Evolutionary conservation across 2,113 vertebrate genomes (phyloP), one percentile per base, ranked within the genome.

Genomic region (Ictalurus punctatus): DNA sequence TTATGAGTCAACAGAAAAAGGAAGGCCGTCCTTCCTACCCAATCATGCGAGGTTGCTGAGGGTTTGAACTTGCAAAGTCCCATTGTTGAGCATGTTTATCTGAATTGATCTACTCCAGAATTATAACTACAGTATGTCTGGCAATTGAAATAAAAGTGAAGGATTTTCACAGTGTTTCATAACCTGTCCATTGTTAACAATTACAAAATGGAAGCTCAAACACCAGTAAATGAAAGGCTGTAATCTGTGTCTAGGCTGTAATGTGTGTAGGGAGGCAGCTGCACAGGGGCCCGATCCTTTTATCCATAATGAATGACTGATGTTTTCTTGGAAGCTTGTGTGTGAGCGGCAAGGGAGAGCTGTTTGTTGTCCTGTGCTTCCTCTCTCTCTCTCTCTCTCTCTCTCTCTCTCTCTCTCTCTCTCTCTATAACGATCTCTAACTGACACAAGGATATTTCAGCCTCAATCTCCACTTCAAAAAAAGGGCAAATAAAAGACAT

Each of bases 221-320:
- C 52, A 56, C n/a, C 54, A 86, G 19, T 86, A n/a, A 73, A 85
- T 56, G 84, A 86, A 85, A 58, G 48, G 67, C 54, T 86, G 30
- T 86, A 71, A 85, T 80, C 78, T 58, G 67, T 37, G 54, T 86
- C 67, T 74, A 44, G 73, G 27, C 78, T 76, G 87, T 76, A 40
- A 48, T 83, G 58, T 40, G 61, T 30, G 61, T 27, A 74, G 44
- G 44, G 84, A 58, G 10, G 69, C 84, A 86, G 90, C 84, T 88
- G 84, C 71, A 84, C 61, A 80, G 74, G 34, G 76, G 61, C 52
- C 65, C 37, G 1, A 34, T 37, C 76, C 69, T 86, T 87, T 87
- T 76, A 88, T 88, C 82, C 82, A 65, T 84, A 87, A 87, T 89
- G 80, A 90, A 90, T 89, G 71, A 86, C 87, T 90, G 90, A 90